Base-by-base conservation (phyloP, 2,797 vertebrate species). In the Anguilla obscura region DNA sequence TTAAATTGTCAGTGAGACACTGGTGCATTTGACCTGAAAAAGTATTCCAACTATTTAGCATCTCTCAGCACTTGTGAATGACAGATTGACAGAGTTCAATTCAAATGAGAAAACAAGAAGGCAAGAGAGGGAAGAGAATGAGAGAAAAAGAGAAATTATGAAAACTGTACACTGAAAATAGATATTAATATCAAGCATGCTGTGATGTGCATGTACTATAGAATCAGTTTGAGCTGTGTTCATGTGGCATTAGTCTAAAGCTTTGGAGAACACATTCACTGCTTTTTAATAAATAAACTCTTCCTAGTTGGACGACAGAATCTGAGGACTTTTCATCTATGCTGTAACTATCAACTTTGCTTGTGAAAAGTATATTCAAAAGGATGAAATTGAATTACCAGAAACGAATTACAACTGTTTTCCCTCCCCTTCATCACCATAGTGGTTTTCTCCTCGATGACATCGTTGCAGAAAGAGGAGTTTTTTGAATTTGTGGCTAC, bases 401-500 rank as follows among this genome's bases (percentile, higher is more conserved):
- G 33, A 54, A 69, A 63, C 1, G 50, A 79, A 86, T 80, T 52
- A 33, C 82, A 16, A 12, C 50, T 88, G 14, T 87, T 87, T 12
- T 85, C 30, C 63, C 18, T 36, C 76, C 76, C 27, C 16, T 14
- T 85, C 84, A 56, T 48, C 86, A 80, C 50, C 86, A 88, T 89
- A 97, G 94, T 96, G 90, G 9, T 94, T 87, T 96, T 97, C 91
- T 95, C 96, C 89, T 98, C 97, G 88, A 95, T 97, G 94, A 96
- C 96, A 12, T 98, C 97, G 0, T 94, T 98, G 92, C 97, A 98
- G 94, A 97, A 92, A 45, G 97, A 98, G 91, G 96, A 96, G 92
- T 97, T 98, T 87, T 96, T 97, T 27, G 96, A 97, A 24, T 90
- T 97, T 86, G 93, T 98, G 88, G 97, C 95, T 84, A 95, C 93